Conservation (phyloP, 2,888 invertebrate species). For the Pyrrhosoma nymphula region DNA sequence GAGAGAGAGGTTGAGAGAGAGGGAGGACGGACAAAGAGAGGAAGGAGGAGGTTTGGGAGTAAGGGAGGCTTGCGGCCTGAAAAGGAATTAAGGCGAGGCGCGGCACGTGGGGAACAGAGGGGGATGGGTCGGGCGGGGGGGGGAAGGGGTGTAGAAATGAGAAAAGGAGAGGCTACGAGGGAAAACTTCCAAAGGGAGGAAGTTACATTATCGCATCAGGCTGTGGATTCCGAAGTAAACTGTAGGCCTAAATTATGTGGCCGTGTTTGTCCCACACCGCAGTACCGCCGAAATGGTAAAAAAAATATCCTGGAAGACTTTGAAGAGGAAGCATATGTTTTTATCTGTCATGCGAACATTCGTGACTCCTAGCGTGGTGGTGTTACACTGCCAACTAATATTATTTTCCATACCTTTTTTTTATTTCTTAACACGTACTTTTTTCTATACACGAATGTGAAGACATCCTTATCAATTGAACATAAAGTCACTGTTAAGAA, state of each 20-base stretch:
- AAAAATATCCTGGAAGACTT: neutral
- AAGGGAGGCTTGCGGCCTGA: neutral
- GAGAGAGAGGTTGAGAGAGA: neutral
- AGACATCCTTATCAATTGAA: too few relatives aligned
- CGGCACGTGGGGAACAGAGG: neutral
- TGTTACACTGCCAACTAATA: too few relatives aligned
- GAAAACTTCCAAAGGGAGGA: neutral
- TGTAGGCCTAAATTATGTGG: neutral
- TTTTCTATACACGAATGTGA: too few relatives aligned
- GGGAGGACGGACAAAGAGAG: neutral
- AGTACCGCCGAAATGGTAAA: neutral
- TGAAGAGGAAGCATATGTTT: neutral
- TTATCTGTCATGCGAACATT: too few relatives aligned
- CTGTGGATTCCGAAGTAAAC: neutral
- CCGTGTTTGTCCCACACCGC: neutral
- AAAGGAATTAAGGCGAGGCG: neutral
- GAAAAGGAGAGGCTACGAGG: neutral
- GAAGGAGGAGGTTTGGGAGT: too few relatives aligned
- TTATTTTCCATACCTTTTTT: too few relatives aligned
- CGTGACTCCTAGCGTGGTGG: too few relatives aligned
- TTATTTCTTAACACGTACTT: too few relatives aligned
- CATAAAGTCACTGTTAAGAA: too few relatives aligned
- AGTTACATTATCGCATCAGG: neutral
- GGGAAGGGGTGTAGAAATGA: neutral
- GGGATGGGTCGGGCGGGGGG: too few relatives aligned